A percentile compares a stretch with the other conserved stretches of the same genome.
These are phyloP conservation scores for Sturnus vulgaris DNA, from an alignment of 2,113 vertebrate genomes.

Conservation along the genomic window DNA sequence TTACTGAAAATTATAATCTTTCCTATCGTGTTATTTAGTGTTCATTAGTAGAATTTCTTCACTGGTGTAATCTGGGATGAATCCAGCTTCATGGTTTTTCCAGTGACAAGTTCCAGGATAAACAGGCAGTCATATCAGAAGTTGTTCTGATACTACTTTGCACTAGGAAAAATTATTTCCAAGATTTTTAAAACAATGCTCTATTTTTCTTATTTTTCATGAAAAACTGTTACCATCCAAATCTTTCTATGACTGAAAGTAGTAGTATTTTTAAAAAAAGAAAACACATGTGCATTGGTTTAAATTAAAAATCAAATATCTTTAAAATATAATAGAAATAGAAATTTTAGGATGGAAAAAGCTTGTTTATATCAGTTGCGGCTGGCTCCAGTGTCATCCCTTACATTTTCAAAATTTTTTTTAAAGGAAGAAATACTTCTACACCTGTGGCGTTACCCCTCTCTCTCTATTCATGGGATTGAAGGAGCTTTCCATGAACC, in stretches of 20 bases:
- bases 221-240: neutral
- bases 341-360: neutral
- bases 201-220: neutral
- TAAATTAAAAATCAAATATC: neutral
- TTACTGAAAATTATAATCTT: neutral
- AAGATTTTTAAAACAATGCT: neutral
- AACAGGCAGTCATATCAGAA: neutral
- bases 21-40: neutral
- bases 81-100: neutral
- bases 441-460: slow-evolving; percentile 86
- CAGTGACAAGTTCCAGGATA: neutral
- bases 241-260: neutral
- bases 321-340: neutral
- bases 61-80: neutral
- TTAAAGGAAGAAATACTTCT: slow-evolving; percentile 85
- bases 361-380: neutral
- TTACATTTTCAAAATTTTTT: neutral
- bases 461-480: slow-evolving; percentile 88
- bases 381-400: neutral
- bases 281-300: neutral
- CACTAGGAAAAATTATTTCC: neutral
- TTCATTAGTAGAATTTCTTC: neutral
- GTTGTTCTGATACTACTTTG: neutral
- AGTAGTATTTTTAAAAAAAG: neutral
- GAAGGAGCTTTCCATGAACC: slow-evolving; percentile 85